Evolutionary conservation across 2,888 invertebrate genomes (phyloP).

Genomic region (Euzophera pinguis): DNA sequence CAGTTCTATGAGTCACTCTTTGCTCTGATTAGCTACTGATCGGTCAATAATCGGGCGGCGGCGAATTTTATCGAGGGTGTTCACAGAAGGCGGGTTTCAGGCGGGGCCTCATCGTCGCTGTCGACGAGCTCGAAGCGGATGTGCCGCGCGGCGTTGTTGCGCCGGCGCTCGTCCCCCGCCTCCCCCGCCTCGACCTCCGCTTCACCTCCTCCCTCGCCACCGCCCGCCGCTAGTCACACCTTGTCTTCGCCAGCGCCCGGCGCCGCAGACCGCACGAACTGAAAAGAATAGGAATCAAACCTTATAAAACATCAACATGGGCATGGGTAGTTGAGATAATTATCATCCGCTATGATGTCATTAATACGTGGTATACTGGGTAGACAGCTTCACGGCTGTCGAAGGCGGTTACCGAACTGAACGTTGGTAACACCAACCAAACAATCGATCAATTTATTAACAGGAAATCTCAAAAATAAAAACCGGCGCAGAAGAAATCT

Average conservation of each 20-base stretch:
- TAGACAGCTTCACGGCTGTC: too few relatives aligned
- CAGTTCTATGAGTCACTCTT: too few relatives aligned
- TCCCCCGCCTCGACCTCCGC: conserved; percentile 18
- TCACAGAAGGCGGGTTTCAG: conserved; percentile 49
- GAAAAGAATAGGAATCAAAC: conserved; percentile 54
- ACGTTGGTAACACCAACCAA: too few relatives aligned
- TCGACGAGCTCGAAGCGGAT: conserved; percentile 68
- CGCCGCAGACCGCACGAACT: conserved; percentile 89
- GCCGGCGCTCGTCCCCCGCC: conserved; percentile 23
- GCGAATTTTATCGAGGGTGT: conserved; percentile 9
- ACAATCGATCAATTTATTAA: too few relatives aligned
- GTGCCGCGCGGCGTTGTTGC: conserved; percentile 41
- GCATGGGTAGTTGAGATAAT: too few relatives aligned
- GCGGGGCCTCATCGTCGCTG: conserved; percentile 67
- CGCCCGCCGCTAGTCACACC: conserved; percentile 86
- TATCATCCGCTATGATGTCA: too few relatives aligned
- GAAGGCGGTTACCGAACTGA: too few relatives aligned
- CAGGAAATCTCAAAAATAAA: too few relatives aligned
- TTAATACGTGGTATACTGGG: too few relatives aligned
- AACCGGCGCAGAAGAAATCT: too few relatives aligned
- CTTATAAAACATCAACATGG: too few relatives aligned
- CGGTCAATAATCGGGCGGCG: conserved; percentile 6
- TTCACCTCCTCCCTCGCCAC: conserved; percentile 27
- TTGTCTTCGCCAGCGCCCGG: conserved; percentile 86
- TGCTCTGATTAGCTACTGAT: too few relatives aligned